Evolutionary conservation across 2,113 vertebrate genomes (phyloP), one percentile per base, ranked within the genome.

Genomic region (Empidonax traillii): DNA sequence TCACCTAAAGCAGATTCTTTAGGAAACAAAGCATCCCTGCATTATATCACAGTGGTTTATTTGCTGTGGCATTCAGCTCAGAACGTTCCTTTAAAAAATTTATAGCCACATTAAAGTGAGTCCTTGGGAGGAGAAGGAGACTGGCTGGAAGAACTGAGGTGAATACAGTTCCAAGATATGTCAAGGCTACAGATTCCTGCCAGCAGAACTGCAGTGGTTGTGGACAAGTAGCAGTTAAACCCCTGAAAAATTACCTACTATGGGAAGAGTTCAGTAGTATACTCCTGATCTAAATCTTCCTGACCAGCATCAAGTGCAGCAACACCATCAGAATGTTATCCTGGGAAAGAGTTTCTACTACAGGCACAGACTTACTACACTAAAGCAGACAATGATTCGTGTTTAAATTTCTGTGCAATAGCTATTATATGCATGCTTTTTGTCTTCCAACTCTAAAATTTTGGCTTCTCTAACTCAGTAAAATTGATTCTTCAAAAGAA

Each of bases 61-160:
- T 92, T 95, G 80, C 92, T 84, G 73, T 81, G 56, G 53, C 69
- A 66, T 73, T 91, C 71, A 39, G 83, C 41, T 93, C 73, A 94
- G 58, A 80, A 87, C 8, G 58, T 94, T 89, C 74, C 81, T 79
- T 87, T 77, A 65, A 62, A 96, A 95, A 95, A 94, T 93, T 97
- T 95, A 94, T 90, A 68, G 88, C 30, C 18, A 9, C 88, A 72
- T 90, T 93, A 90, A 93, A 93, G 35, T 5, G 37, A 97, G 76
- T 90, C 94, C 80, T 95, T 89, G 88, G 43, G 41, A 86, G 39
- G 23, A 85, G 49, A 33, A 73, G 44, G 65, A 52, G 37, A 65
- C 37, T 61, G 56, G 37, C 52, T 87, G 43, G 27, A 89, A 82
- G 35, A 91, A 69, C 22, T n/a, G 52, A 92, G 65, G 76, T 80